phyloP scores from a whole-genome alignment of 2,113 vertebrate species.

The Notothenia coriiceps region DNA sequence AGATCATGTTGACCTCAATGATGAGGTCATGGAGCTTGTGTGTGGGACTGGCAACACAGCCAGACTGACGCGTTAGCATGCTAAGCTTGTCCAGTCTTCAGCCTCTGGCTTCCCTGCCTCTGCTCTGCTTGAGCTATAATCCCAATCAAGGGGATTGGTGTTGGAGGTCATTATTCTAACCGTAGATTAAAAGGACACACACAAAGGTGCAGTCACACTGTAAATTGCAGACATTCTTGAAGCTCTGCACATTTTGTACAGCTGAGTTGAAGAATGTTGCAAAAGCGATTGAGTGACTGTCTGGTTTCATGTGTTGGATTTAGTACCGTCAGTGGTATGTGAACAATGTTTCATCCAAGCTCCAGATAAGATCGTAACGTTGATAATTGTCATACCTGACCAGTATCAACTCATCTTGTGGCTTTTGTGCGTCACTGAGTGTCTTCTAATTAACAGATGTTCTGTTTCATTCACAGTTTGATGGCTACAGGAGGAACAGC shows the following conservation, averaged over 20 bases:
- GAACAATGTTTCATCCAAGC: constrained; percentile 15
- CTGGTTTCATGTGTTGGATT: constrained; percentile 5
- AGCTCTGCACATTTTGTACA: constrained; percentile 19
- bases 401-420: neutral
- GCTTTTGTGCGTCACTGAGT: neutral
- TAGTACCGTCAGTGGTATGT: constrained; percentile 26
- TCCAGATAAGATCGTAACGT: constrained; percentile 15
- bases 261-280: neutral
- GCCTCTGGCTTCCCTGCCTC: constrained; percentile 26
- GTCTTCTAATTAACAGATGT: neutral
- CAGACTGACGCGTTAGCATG: constrained; percentile 38
- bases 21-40: neutral
- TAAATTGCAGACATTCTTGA: constrained; percentile 1
- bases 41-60: constrained; percentile 20
- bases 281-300: neutral
- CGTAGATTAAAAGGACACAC: constrained; percentile 17
- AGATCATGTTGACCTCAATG: constrained; percentile 1
- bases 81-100: constrained; percentile 35
- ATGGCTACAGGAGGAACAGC: constrained; percentile 80
- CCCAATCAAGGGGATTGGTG: constrained; percentile 76
- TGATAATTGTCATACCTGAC: constrained; percentile 19
- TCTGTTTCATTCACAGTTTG: constrained; percentile 65
- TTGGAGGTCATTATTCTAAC: constrained; percentile 65
- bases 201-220: constrained; percentile 7
- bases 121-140: constrained; percentile 69